Evolutionary conservation across 2,113 vertebrate genomes (phyloP), one percentile per base, ranked within the genome.

Genomic region (Epinephelus moara): DNA sequence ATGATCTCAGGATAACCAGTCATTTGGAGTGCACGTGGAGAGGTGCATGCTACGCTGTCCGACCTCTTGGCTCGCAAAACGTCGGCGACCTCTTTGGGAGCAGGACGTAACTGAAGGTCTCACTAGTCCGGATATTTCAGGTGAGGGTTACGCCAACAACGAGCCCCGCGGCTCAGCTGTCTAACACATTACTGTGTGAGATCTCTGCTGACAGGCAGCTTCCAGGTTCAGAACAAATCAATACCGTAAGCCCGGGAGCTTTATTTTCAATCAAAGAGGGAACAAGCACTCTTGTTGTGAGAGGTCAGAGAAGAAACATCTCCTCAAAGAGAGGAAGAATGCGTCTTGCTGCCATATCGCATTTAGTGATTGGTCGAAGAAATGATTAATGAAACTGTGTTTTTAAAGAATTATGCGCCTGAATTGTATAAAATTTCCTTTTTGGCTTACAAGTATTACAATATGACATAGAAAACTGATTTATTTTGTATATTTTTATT

Each of bases 221-320:
- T 84, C 49, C 57, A 79, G 80, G 67, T 85, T 92, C 64, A 85
- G 79, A 85, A 78, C 42, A 82, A 89, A 93, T 91, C 89, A 86
- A 90, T 93, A 82, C 8, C n/a, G 62, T 56, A 57, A 82, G 75
- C 81, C 67, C 55, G 14, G 47, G 71, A 87, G 78, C 17, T 27
- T 52, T 5, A 12, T 75, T 90, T 70, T 84, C 57, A 86, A 82
- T 76, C 68, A 81, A 21, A 55, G 64, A 74, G 27, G 42, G 33
- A 74, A 55, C 37, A 57, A 33, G 3, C 1, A 1, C 19, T 80
- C 23, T 17, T 59, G 21, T 61, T 59, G 68, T 77, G 60, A 81
- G 67, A 81, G 75, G 80, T 84, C 70, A 83, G 49, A 33, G 37
- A 61, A 62, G 21, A 78, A 88, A 53, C 55, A 40, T 61, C 40